Base-by-base conservation (phyloP, 2,888 invertebrate genomes). In the Hermaeophaga mercurialis region DNA sequence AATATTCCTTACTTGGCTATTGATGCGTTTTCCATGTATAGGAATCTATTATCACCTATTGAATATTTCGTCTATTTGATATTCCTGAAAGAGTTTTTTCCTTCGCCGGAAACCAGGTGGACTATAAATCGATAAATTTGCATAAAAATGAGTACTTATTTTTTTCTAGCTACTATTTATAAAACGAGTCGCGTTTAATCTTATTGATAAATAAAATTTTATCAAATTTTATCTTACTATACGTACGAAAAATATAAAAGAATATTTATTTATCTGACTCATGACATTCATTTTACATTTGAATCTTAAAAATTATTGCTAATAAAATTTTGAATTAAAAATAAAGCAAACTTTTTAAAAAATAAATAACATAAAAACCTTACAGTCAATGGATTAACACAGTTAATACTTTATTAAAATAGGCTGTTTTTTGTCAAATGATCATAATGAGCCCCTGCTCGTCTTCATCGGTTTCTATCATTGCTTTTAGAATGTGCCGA, bases 21-120 rank as follows among this genome's bases (percentile, higher is more conserved):
- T 52, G 52, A 52, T 52, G 52, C 43, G 52, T 52, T 52, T 52
- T 52, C 17, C 43, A 34, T 52, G 52, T 52, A 52, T 19, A 43
- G 52, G 52, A 33, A 52, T 43, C 52, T 52, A 52, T 50, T 41
- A 50, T 50, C 38, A 31, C 17, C 14, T 50, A 50, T 46, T 47
- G 46, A 34, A 53, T 45, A 44, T 47, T 56, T 14, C 44, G 31
- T 22, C 61, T 59, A 34, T 56, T 62, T 48, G 45, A 54, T 57
- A n/a, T n/a, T 59, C 57, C 34, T 49, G 28, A 47, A 50, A 48
- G 48, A 45, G 43, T 43, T 55, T 56, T n/a, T 62, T 62, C 48
- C 34, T 53, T 28, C 31, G 24, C 60, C 63, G 63, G 60, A 63
- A 61, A 63, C 63, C 63, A 63, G 63, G 63, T 63, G 60, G 56